phyloP scores from a whole-genome alignment of 2,888 invertebrate species.

The Patella depressa region DNA sequence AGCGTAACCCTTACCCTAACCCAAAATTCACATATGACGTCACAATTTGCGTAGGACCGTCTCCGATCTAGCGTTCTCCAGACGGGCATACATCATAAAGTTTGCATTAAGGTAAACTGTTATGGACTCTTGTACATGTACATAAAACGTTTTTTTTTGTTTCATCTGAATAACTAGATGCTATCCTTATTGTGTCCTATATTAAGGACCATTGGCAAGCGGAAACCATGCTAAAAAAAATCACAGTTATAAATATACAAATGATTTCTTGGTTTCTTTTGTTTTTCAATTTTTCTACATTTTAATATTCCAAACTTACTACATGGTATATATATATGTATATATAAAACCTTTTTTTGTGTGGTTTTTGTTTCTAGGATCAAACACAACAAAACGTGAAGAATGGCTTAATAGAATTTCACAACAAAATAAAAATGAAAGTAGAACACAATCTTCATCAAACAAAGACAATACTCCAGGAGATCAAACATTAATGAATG shows the following conservation, averaged over 20 bases:
- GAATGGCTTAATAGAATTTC: slow-evolving; percentile 29
- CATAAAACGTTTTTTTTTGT: background rate
- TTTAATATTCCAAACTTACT: background rate
- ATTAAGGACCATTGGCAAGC: background rate
- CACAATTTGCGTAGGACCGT: no score
- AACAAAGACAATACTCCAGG: background rate
- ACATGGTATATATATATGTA: background rate
- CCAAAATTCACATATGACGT: no score
- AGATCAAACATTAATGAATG: background rate
- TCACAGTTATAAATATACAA: background rate
- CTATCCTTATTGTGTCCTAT: background rate
- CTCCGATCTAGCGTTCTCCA: no score
- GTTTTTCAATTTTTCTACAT: background rate
- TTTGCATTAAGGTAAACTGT: no score
- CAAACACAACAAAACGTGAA: slow-evolving; percentile 18
- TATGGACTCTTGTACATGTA: background rate
- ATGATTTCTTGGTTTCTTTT: slow-evolving; percentile 12
- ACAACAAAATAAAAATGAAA: background rate
- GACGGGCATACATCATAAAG: no score
- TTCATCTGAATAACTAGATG: background rate
- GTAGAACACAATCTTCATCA: background rate
- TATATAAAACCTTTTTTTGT: background rate
- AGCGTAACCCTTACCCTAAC: no score
- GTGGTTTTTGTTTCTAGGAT: slow-evolving; percentile 14
- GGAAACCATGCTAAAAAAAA: background rate